Evolutionary conservation across 1,140 invertebrate species (phyloP), one percentile per base, ranked within the genome.

Genomic region (Homarus americanus): DNA sequence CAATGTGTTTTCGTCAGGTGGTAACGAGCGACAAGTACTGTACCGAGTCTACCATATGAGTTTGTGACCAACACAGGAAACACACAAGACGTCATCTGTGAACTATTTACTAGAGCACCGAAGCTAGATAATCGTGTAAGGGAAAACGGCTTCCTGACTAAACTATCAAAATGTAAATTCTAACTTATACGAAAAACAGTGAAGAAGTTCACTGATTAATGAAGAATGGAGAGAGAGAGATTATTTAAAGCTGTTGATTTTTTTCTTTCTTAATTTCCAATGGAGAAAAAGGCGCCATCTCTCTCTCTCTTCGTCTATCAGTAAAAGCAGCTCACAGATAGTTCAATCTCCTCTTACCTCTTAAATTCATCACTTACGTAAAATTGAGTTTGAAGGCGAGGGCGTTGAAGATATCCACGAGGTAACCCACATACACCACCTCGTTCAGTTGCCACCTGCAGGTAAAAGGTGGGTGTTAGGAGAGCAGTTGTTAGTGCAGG

Each of bases 331-430:
- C 5, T 40, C 36, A n/a, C n/a, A n/a, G n/a, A n/a, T n/a, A 49
- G n/a, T 10, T 15, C 1, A 79, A 79, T 17, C 17, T n/a, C 28
- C 36, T 28, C 24, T 9, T 53, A 44, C 49, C 41, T 17, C 4
- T 53, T 4, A 17, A 10, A 80, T 10, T 36, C 20, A 28, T 0
- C 28, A 34, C 79, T 82, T 28, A 82, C 79, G 79, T 82, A n/a
- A 82, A 82, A 28, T 82, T 82, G 4, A 82, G 79, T n/a, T 58
- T 82, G 1, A 53, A 5, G 10, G 79, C 40, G 41, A 82, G 44
- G 4, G 41, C 12, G 10, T 53, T 58, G n/a, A 82, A 34, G 41
- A 82, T 58, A n/a, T 82, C 79, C 0, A 82, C 28, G 20, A 82
- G 49, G 79, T 49, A 82, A 28, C 79, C 79, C 1, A 82, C 49